Evolutionary conservation across 1,140 invertebrate genomes (phyloP), one percentile per base, ranked within the genome.

Genomic region (Lerema accius): DNA sequence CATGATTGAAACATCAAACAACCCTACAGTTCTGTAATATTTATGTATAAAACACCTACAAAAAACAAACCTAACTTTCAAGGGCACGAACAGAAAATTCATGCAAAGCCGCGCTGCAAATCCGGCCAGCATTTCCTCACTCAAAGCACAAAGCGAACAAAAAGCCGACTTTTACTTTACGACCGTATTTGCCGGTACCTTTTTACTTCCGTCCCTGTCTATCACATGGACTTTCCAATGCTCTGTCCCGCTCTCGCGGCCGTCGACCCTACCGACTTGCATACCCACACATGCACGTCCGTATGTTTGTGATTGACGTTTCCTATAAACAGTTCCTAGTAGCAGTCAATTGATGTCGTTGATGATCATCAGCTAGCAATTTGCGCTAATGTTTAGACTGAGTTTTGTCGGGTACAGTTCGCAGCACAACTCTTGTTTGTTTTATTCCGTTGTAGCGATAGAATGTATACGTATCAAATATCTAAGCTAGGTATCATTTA

Each of bases 141-240:
- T 69, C 51, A 32, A 55, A 43, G 19, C 39, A 55, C 53, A 71
- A 75, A 67, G 62, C 55, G 65, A 71, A 80, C 71, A 80, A 82
- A 79, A 76, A 71, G 69, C 64, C 67, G 70, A 67, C 73, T 81
- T 78, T 80, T 79, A 78, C 79, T 83, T 84, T 78, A 83, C 73
- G 78, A 78, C 67, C 76, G 76, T 80, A 82, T 78, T 82, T 72
- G 70, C 71, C 62, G 63, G 70, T 72, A 74, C 73, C 71, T 74
- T 67, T 59, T 40, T 42, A 63, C 39, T 9, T 66, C 14, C 48
- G 15, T 79, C 79, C 61, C 74, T 46, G 45, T 82, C 63, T 58
- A 6, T 17, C 71, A 2, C 16, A 10, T 45, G 0, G 0, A n/a
- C 4, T 53, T 28, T 11, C 10, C 28, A 50, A 77, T 73, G 3